Conservation (phyloP, 64 coral and sea anemone genomes). For the Montipora foliosa region DNA sequence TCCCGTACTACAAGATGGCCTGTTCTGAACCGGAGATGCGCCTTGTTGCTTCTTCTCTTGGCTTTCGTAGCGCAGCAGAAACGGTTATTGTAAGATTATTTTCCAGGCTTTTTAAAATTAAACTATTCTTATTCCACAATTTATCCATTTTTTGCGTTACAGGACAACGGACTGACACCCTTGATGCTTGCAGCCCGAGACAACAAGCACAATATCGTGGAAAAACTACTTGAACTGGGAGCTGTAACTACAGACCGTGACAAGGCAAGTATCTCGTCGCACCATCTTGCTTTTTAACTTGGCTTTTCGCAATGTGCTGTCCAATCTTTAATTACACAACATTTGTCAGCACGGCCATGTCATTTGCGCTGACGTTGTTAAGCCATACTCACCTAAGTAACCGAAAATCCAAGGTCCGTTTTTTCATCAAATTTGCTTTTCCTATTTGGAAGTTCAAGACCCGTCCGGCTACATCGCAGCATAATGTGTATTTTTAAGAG, state of each 20-base stretch:
- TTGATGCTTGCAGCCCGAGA: slow-evolving; percentile 92
- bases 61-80: too few relatives aligned
- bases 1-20: background rate
- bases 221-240: slow-evolving; percentile 90
- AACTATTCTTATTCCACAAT: background rate
- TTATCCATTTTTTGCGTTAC: background rate
- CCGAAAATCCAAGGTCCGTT: background rate
- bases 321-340: slow-evolving; percentile 33
- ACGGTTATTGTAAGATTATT: background rate
- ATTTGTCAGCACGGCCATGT: slow-evolving; percentile 30
- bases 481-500: background rate
- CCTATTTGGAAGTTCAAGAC: too few relatives aligned
- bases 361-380: background rate
- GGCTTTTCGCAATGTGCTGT: background rate
- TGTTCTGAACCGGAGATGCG: background rate
- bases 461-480: too few relatives aligned
- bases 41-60: background rate
- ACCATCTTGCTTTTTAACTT: background rate
- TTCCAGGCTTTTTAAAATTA: background rate
- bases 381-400: background rate
- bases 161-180: slow-evolving; percentile 96
- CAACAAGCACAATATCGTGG: slow-evolving; percentile 91
- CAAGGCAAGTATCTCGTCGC: slow-evolving; percentile 44
- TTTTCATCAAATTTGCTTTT: background rate
- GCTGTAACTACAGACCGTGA: slow-evolving; percentile 78